These are phyloP conservation scores for Lepidocyrtoides sp. DNA, from an alignment of 2,888 invertebrate genomes.

Conservation along the genomic window DNA sequence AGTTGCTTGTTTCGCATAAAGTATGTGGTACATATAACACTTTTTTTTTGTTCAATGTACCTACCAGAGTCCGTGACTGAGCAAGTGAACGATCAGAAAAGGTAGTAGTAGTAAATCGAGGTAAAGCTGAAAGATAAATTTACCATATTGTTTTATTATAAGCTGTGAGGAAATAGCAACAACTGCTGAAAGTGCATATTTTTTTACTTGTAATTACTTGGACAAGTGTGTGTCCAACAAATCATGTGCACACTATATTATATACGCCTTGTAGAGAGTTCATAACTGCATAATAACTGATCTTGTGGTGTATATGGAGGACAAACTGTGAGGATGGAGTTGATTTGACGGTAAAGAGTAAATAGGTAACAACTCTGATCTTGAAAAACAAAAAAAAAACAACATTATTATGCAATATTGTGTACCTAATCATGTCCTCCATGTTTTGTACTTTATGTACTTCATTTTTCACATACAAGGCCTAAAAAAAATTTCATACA, in stretches of 20 bases:
- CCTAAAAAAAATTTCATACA: constrained; percentile 1
- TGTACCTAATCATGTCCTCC: neutral
- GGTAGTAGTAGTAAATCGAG: no score
- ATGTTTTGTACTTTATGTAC: neutral
- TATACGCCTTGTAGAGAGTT: no score
- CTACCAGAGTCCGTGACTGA: no score
- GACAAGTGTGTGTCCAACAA: neutral
- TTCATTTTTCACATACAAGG: neutral
- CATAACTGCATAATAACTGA: neutral
- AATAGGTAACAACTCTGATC: no score
- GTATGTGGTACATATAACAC: no score
- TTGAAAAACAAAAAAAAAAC: neutral
- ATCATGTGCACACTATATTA: no score
- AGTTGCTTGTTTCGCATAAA: no score
- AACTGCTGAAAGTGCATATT: constrained; percentile 1
- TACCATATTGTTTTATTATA: no score
- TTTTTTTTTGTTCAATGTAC: no score
- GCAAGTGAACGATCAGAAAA: no score
- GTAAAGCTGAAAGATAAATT: no score
- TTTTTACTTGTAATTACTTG: neutral
- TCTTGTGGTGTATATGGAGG: neutral
- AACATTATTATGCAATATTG: constrained; percentile 4
- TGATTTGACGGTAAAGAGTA: no score
- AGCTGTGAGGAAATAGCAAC: constrained; percentile 32
- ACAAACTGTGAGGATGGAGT: neutral